Base-by-base conservation (phyloP, 2,888 invertebrate species). In the Cerastoderma edule region DNA sequence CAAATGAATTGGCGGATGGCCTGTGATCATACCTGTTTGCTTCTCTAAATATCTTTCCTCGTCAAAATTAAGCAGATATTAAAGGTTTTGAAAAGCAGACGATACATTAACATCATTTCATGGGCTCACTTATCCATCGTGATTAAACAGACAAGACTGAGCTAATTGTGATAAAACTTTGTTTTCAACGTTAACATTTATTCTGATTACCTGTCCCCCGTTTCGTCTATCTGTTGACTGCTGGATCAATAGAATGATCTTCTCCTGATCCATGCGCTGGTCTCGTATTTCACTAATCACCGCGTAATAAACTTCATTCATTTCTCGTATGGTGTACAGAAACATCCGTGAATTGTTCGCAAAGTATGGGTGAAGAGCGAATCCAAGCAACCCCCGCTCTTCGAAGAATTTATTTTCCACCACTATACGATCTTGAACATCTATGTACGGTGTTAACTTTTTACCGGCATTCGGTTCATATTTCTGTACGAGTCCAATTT, bases 321-420 rank as follows among this genome's bases (percentile, higher is more conserved):
- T 27, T 3, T 68, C 60, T 57, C 87, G 63, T 53, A 88, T 83
- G 22, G 88, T 88, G 67, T 89, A 91, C 5, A 84, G 82, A 72
- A 86, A 91, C 22, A 91, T 60, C 50, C 82, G 83, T 33, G 83
- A 53, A 30, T 87, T 90, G 3, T 44, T 27, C 8, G 57, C 53
- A 65, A 87, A 91, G 27, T 83, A 56, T 5, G 91, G 91, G 72
- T 91, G 90, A 33, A 90, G 78, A 5, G 86, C 87, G 46, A 91
- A 66, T 0, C 89, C 87, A 1, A 91, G 81, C 3, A 91, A 78
- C 10, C 91, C 91, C 24, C 87, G 60, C 67, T 90, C 89, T 24
- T 87, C 87, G 35, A 71, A 78, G 6, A 60, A 46, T 46, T 53
- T 57, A 3, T 53, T 39, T 27, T 72, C 54, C 44, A 69, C 69